These are phyloP conservation scores for Drosophila sp. DNA, from an alignment of 1,140 invertebrate genomes.

Conservation along the genomic window DNA sequence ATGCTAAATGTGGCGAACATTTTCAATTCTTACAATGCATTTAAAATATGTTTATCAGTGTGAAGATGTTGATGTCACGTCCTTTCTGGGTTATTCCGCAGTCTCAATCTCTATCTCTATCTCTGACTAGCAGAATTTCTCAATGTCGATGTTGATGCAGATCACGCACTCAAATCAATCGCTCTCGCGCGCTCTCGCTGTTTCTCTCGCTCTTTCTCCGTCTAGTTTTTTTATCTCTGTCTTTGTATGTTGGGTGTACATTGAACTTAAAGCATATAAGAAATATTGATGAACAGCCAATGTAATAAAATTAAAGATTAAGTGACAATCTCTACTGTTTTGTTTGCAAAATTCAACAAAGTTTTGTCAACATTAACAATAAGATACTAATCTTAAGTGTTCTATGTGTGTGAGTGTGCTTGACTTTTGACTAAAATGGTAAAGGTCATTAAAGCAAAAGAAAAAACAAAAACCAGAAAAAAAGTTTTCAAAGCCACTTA, in stretches of 20 bases:
- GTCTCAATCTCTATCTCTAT: neutral
- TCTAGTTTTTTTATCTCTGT: neutral
- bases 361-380: slow-evolving; percentile 17
- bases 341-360: neutral
- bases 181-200: too few species aligned
- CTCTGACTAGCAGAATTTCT: neutral
- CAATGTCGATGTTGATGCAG: slow-evolving; percentile 24
- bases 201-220: too few species aligned
- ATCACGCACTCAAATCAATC: slow-evolving; percentile 33
- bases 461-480: slow-evolving; percentile 5
- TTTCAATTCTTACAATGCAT: slow-evolving; percentile 6
- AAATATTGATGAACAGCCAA: slow-evolving; percentile 23
- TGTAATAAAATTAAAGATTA: slow-evolving; percentile 30
- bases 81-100: slow-evolving; percentile 42
- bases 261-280: slow-evolving; percentile 33
- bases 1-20: slow-evolving; percentile 34
- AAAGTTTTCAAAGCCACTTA: slow-evolving; percentile 49
- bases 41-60: slow-evolving; percentile 1
- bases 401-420: neutral
- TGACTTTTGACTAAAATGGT: slow-evolving; percentile 53
- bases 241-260: slow-evolving; percentile 25
- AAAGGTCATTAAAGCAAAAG: slow-evolving; percentile 54
- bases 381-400: slow-evolving; percentile 17
- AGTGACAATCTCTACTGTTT: slow-evolving; percentile 12
- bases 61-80: slow-evolving; percentile 34